phyloP scores from a whole-genome alignment of 2,888 invertebrate species.

The Polydrusus cervinus region DNA sequence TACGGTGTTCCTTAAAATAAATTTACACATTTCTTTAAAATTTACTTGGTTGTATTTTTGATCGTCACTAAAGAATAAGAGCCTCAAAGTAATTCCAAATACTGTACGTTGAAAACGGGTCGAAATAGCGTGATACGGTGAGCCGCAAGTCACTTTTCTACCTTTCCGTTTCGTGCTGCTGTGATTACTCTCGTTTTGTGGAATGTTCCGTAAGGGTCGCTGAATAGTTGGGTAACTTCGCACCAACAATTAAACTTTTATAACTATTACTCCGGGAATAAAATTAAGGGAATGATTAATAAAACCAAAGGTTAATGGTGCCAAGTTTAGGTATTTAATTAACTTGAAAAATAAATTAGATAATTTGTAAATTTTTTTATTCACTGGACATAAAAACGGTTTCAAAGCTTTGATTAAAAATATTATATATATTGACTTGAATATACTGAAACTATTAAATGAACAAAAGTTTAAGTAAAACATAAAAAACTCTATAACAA shows the following conservation, averaged over 20 bases:
- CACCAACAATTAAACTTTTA: conserved; percentile 12
- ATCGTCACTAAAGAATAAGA: too few species aligned
- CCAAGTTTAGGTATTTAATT: neutral
- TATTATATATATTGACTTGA: too few species aligned
- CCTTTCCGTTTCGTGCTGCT: conserved; percentile 41
- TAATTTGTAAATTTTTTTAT: too few species aligned
- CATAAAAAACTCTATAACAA: too few species aligned
- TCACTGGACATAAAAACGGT: too few species aligned
- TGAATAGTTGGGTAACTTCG: conserved; percentile 5
- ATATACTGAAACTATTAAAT: too few species aligned
- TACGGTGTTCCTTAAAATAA: too few species aligned
- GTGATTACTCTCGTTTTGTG: conserved; percentile 24
- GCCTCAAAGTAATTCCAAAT: conserved; percentile 29
- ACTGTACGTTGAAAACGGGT: conserved; percentile 31
- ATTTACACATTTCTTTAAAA: too few species aligned
- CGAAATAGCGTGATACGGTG: conserved; percentile 65
- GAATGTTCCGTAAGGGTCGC: conserved; percentile 12
- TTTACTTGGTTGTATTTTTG: too few species aligned
- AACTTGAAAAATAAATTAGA: neutral
- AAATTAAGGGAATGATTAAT: conserved; percentile 11
- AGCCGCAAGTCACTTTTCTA: conserved; percentile 66
- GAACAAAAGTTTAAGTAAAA: too few species aligned
- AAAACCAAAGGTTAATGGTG: conserved; percentile 5
- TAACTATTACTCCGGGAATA: neutral
- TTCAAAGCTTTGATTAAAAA: too few species aligned